A percentile compares a stretch with the other conserved stretches of the same genome.
Conservation (phyloP, 2,888 invertebrate genomes). For the Elysia crispata region DNA sequence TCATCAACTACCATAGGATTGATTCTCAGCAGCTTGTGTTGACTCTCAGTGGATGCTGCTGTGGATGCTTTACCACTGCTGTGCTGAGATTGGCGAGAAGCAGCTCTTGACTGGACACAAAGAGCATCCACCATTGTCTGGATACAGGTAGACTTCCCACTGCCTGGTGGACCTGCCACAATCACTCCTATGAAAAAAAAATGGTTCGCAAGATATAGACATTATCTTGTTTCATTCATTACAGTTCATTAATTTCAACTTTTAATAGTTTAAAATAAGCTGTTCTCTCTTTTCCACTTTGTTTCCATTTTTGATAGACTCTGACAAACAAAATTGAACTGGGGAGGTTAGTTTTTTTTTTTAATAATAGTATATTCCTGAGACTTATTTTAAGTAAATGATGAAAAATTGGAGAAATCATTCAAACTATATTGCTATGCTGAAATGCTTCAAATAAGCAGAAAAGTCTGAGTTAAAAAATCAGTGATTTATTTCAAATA, state of each 20-base stretch:
- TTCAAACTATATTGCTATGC: not conserved
- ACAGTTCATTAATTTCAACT: not conserved
- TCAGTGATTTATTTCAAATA: too few relatives aligned
- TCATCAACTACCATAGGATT: slow-evolving; percentile 77
- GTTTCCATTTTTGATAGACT: too few relatives aligned
- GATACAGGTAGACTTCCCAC: slow-evolving; percentile 76
- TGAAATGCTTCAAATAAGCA: not conserved
- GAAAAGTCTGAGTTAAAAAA: not conserved
- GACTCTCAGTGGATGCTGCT: slow-evolving; percentile 63
- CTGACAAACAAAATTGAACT: too few relatives aligned
- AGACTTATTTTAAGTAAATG: too few relatives aligned
- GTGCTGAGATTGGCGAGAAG: slow-evolving; percentile 64
- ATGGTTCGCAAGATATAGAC: not conserved
- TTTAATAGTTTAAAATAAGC: not conserved
- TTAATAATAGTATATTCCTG: too few relatives aligned
- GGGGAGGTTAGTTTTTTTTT: too few relatives aligned
- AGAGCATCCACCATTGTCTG: slow-evolving; percentile 75
- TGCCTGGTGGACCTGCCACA: slow-evolving; percentile 76
- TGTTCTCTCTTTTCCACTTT: not conserved
- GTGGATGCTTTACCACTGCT: slow-evolving; percentile 53
- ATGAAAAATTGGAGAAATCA: too few relatives aligned
- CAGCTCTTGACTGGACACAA: slow-evolving; percentile 63
- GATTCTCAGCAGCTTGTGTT: slow-evolving; percentile 75
- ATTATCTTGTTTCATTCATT: not conserved
- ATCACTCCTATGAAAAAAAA: slow-evolving; percentile 69